Evolutionary conservation across 2,888 invertebrate species (phyloP).

Genomic region (Lypha dubia): DNA sequence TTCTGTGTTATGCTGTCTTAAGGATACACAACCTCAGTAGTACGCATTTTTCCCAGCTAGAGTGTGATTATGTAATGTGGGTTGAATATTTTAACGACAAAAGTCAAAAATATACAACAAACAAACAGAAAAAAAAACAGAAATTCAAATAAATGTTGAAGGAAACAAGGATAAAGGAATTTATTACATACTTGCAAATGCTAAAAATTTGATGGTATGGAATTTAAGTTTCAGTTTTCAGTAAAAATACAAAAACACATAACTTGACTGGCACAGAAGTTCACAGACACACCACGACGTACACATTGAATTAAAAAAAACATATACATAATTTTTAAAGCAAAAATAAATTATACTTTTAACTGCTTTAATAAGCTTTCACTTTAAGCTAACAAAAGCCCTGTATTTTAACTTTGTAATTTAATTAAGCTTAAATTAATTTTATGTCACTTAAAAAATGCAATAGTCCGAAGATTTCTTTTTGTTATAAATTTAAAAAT

Average conservation of each 20-base stretch:
- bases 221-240: conserved; percentile 5
- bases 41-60: conserved; percentile 56
- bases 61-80: conserved; percentile 68
- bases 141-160: too few relatives aligned
- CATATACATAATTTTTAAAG: too few relatives aligned
- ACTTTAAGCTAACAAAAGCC: neutral
- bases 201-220: conserved; percentile 3
- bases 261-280: conserved; percentile 3
- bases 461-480: neutral
- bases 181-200: conserved; percentile 8
- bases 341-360: neutral
- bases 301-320: conserved; percentile 1
- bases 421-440: conserved; percentile 2
- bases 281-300: conserved; percentile 8
- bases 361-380: conserved; percentile 1
- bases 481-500: conserved; percentile 25
- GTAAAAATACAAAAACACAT: conserved; percentile 18
- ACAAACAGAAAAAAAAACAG: conserved; percentile 17
- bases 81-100: conserved; percentile 45
- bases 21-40: conserved; percentile 35
- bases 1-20: conserved; percentile 28
- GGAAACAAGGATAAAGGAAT: conserved; percentile 12
- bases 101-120: conserved; percentile 36
- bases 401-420: conserved; percentile 15
- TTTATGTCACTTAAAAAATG: conserved; percentile 4